Base-by-base conservation (phyloP, 2,888 invertebrate species). In the Orthonychiurus folsomi region DNA sequence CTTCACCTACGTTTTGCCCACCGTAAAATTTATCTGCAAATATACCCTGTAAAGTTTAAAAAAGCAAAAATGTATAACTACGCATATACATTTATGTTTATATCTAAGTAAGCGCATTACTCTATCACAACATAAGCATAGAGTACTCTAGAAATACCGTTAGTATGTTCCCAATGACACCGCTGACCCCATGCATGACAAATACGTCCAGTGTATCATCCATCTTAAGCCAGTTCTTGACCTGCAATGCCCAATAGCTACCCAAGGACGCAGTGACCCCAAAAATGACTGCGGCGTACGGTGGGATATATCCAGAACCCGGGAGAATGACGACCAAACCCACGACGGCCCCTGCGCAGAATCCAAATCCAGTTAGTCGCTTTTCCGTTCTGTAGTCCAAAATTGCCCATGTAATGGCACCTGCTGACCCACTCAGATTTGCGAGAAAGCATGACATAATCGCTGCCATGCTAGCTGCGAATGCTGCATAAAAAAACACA, bases 171-270 rank as follows among this genome's bases (percentile, higher is more conserved):
- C 71, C 71, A 15, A 69, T 63, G n/a, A 70, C 63, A n/a, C 69
- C 71, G 5, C 69, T 68, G 12, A 71, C 62, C 1, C 71, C 71
- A 55, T 71, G 69, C 23, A 69, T 61, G 23, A 65, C 64, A 61
- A 69, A 70, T 3, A 64, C 71, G 52, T 71, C 71, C 20, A 70
- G 47, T 1, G 69, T 66, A 60, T 71, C 71, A 62, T 71, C 69
- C 37, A 62, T 63, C n/a, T 20, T 23, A 0, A 56, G 18, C 1
- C 63, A 50, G 1, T 50, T 26, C 59, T 69, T 69, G 5, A 66
- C 25, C 9, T 55, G 62, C 50, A 68, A 15, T 2, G 68, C 67
- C 3, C 67, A 54, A 55, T 70, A 68, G 26, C 69, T 70, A 5
- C 56, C 60, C 0, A 66, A 9, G 1, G 70, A 64, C 25, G 67